These are phyloP conservation scores for Phrynosoma platyrhinos DNA, from an alignment of 2,113 vertebrate genomes.

Conservation along the genomic window DNA sequence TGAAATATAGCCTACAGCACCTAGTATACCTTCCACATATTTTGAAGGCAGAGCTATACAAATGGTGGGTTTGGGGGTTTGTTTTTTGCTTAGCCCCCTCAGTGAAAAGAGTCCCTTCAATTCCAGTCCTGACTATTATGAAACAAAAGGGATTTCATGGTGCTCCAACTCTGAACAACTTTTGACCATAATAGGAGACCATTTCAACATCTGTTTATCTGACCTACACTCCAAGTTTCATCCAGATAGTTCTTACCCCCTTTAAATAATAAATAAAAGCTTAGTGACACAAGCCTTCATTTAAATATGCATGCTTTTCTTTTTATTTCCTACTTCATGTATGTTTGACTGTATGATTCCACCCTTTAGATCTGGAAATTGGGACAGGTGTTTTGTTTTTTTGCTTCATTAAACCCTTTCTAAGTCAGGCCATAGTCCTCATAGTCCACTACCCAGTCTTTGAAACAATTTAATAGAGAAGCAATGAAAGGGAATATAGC, in stretches of 20 bases:
- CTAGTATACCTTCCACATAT: no score
- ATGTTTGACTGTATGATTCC: neutral
- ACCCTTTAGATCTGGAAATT: neutral
- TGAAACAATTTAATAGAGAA: neutral
- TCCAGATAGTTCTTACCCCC: no score
- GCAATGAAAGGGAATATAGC: no score
- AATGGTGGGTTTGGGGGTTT: no score
- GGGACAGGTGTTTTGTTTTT: neutral
- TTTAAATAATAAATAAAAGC: neutral
- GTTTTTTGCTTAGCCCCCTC: neutral
- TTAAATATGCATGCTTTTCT: neutral
- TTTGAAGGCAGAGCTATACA: neutral
- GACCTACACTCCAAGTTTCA: no score
- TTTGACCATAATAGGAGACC: neutral
- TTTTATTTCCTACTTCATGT: neutral
- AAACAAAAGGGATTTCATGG: neutral
- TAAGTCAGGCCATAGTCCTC: neutral
- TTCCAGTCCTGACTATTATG: neutral
- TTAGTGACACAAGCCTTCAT: no score
- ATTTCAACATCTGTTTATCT: neutral
- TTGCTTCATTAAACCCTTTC: neutral
- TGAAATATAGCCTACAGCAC: no score
- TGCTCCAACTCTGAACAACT: neutral
- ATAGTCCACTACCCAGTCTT: no score
- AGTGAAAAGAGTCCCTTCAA: neutral